Base-by-base conservation (phyloP, 2,888 invertebrate species). In the Chymomyza fuscimana region DNA sequence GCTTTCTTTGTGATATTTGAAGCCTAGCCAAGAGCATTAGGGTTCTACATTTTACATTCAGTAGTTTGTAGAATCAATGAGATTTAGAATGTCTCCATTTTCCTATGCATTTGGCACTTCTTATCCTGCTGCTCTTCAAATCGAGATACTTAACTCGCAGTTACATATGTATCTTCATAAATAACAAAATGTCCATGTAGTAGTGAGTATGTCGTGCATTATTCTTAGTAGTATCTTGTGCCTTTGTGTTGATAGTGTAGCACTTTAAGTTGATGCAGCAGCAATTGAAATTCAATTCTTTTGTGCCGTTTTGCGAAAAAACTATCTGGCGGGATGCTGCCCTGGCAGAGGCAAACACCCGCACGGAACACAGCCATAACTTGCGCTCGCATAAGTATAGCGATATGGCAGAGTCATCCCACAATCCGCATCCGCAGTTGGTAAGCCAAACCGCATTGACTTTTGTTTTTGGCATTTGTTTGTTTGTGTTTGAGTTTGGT, bases 201-300 rank as follows among this genome's bases (percentile, higher is more conserved):
- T 7, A 25, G 25, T 25, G 25, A 32, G 32, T 12, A 12, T 12
- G 12, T 46, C 40, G 2, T 46, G 12, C 40, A 46, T 46, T 46
- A 12, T 12, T 32, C 32, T 4, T 5, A 32, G 9, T 46, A 46
- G 40, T 46, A 46, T 46, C 40, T 46, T 3, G 36, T 46, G 40
- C 40, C 12, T 46, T 46, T 46, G 40, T 12, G 3, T 46, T 46
- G 40, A 46, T 46, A 46, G 40, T 46, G 40, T 12, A 46, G 40
- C 40, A 10, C 40, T 46, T 46, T 46, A 12, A 46, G 40, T 46
- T 46, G 72, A 81, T 72, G 79, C 81, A 85, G 79, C 81, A 85
- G 76, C 72, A 72, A 75, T 78, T 77, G 81, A 82, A 82, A 78
- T 74, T 74, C 74, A 81, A 76, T 80, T 81, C 81, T 70, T 70